These are phyloP conservation scores for Lophura swinhoii DNA, from an alignment of 2,797 vertebrate species.

Conservation along the genomic window DNA sequence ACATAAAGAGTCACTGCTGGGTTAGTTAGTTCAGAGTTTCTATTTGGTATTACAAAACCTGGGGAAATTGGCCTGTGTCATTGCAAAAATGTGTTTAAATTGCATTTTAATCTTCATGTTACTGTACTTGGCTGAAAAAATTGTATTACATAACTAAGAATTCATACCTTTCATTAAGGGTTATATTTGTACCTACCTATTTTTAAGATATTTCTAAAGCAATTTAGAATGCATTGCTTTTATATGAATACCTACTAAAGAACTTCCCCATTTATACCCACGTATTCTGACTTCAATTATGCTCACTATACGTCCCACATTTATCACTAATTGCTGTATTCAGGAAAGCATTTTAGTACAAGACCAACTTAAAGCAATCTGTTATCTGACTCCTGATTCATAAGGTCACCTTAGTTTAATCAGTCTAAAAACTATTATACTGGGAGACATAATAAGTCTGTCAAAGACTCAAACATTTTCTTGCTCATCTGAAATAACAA, in stretches of 20 bases:
- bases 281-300: background rate
- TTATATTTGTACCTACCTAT: background rate
- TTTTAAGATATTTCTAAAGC: background rate
- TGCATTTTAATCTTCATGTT: background rate
- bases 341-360: background rate
- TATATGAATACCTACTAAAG: background rate
- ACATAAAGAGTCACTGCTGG: background rate
- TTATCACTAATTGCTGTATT: background rate
- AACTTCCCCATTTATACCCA: background rate
- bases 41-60: background rate
- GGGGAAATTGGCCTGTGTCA: background rate
- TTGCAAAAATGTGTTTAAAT: background rate
- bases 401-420: background rate
- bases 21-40: background rate
- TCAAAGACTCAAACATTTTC: background rate
- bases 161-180: background rate
- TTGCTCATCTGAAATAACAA: background rate
- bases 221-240: background rate
- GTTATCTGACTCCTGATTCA: background rate
- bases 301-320: background rate
- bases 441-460: background rate
- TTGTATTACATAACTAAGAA: background rate
- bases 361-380: background rate
- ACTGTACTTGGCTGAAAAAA: background rate
- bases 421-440: background rate